These are phyloP conservation scores for Metacarcinus magister DNA, from an alignment of 2,888 invertebrate genomes.

Conservation along the genomic window DNA sequence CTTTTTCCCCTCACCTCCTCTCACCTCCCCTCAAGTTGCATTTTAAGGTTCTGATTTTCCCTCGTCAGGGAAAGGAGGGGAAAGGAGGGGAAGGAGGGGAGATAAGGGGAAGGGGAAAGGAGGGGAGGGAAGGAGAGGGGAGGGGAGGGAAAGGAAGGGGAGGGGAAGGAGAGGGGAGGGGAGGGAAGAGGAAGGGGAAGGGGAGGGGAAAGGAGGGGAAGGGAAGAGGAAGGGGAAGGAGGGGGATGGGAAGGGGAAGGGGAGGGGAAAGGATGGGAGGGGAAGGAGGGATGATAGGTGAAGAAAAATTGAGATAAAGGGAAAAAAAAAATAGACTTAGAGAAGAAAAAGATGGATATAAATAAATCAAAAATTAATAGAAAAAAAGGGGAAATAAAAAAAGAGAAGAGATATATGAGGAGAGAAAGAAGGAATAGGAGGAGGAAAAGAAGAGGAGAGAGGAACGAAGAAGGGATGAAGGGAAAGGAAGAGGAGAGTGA, in stretches of 20 bases:
- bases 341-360: too few species aligned
- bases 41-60: slow-evolving; percentile 26
- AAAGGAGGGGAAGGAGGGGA: not conserved
- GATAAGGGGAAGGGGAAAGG: not conserved
- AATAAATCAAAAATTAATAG: too few species aligned
- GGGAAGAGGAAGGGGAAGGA: not conserved
- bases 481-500: not conserved
- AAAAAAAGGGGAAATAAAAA: not conserved
- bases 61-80: not conserved
- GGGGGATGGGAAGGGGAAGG: not conserved
- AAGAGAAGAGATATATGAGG: not conserved
- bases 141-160: not conserved
- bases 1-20: not conserved
- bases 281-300: not conserved
- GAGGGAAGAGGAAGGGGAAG: not conserved
- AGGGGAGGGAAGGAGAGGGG: not conserved
- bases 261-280: not conserved
- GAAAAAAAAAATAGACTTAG: not conserved
- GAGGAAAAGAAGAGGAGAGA: not conserved
- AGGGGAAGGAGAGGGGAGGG: not conserved
- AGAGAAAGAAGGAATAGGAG: not conserved
- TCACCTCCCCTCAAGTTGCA: not conserved
- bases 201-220: not conserved
- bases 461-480: not conserved
- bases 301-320: not conserved